These are phyloP conservation scores for Cephus pulcher DNA, from an alignment of 2,888 invertebrate genomes.

Conservation along the genomic window DNA sequence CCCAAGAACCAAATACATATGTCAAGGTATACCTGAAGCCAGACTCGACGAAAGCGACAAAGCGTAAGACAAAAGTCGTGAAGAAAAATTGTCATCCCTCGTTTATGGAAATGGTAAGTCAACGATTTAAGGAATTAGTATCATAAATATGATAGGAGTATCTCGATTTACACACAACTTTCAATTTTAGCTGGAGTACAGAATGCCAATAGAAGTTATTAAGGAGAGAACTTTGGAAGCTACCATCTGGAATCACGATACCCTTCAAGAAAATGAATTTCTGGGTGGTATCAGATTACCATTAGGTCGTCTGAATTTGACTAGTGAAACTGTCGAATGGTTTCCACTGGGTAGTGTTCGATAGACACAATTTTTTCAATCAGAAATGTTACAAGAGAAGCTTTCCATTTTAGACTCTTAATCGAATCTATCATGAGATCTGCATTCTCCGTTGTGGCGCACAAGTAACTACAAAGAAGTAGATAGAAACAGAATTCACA, in stretches of 20 bases:
- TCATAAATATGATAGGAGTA: not conserved
- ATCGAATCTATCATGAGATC: not conserved
- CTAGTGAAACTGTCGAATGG: conserved; percentile 87
- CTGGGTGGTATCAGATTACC: conserved; percentile 91
- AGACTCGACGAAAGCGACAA: conserved; percentile 91
- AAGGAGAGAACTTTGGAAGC: conserved; percentile 85
- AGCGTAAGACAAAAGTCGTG: conserved; percentile 95
- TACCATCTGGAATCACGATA: conserved; percentile 95
- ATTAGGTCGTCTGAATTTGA: conserved; percentile 78
- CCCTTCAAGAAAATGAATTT: conserved; percentile 93
- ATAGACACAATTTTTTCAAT: conserved; percentile 20
- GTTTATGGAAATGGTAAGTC: conserved; percentile 94
- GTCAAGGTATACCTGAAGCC: conserved; percentile 94
- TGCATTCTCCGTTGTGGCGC: not conserved
- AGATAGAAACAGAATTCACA: not conserved
- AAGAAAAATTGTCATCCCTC: conserved; percentile 94
- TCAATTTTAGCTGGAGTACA: conserved; percentile 81
- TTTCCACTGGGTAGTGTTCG: conserved; percentile 75
- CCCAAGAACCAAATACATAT: conserved; percentile 88
- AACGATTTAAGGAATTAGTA: not conserved
- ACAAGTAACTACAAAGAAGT: not conserved
- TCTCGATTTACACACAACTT: conserved; percentile 20
- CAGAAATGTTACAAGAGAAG: not conserved
- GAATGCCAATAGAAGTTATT: conserved; percentile 84
- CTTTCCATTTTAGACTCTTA: not conserved